A percentile compares a stretch with the other conserved stretches of the same genome.
These are phyloP conservation scores for Cygnus olor DNA, from an alignment of 2,797 vertebrate species.

Conservation along the genomic window DNA sequence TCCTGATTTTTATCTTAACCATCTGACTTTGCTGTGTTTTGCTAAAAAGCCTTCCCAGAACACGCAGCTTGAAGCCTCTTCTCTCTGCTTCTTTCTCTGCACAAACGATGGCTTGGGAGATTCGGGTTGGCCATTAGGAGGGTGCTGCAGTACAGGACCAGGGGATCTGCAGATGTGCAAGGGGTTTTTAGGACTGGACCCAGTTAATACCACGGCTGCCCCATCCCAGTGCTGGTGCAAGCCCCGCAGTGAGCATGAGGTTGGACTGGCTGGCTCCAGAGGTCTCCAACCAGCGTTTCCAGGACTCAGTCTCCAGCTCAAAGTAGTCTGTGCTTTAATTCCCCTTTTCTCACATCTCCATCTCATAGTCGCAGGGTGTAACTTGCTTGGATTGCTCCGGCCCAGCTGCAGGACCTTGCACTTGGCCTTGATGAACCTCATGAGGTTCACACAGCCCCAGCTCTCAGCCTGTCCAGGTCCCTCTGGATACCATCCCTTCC, in stretches of 20 bases:
- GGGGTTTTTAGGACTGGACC: background rate
- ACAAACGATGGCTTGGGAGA: background rate
- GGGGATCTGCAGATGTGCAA: background rate
- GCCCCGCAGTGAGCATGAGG: background rate
- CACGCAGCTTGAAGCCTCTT: background rate
- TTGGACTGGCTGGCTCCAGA: background rate
- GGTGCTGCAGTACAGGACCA: rapidly evolving
- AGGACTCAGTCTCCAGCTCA: background rate
- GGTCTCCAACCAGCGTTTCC: background rate
- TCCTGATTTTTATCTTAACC: background rate
- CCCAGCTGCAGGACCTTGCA: no score
- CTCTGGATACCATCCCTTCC: background rate
- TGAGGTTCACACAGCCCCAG: background rate
- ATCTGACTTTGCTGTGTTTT: background rate
- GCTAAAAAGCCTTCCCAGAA: background rate
- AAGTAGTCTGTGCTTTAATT: background rate
- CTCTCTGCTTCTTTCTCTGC: background rate
- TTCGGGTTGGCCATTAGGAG: background rate
- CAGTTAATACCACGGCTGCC: background rate
- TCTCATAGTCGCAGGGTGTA: background rate
- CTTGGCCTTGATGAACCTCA: background rate
- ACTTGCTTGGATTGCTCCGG: no score
- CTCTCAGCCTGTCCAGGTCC: background rate
- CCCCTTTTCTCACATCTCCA: background rate
- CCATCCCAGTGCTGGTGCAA: background rate